Evolutionary conservation across 2,113 vertebrate species (phyloP), one percentile per base, ranked within the genome.

Genomic region (Struthidea cinerea): DNA sequence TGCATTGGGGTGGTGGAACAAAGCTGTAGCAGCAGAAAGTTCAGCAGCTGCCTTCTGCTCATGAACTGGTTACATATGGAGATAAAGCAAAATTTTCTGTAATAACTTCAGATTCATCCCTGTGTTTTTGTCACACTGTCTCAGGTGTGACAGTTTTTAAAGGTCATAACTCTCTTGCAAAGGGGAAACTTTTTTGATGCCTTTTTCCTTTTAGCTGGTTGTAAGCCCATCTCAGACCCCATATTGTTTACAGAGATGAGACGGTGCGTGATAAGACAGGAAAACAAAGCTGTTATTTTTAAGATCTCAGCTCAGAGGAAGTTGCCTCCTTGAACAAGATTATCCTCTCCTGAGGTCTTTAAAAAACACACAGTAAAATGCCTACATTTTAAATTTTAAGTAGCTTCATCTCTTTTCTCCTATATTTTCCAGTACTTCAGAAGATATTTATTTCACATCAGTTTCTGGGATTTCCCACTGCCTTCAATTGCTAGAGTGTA

Each of bases 271-370:
- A 60, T 59, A 91, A 86, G n/a, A 50, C 32, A 77, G 70, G 47
- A 91, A 94, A 95, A 76, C 52, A 87, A 96, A 91, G 17, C 41
- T 47, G 63, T 46, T 88, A 39, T 77, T 84, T 85, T 91, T 56
- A 75, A 73, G 49, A 27, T 75, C 39, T 71, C 61, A 69, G 7
- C 23, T 82, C 57, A 61, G 50, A 79, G 41, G 5, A 56, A 78
- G 28, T 55, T 75, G 32, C 15, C 46, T 80, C 30, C 68, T 89
- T 87, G 69, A 91, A 46, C 42, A 84, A 75, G 49, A 75, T 79
- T 67, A 68, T 84, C 35, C 12, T 70, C 37, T 55, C 14, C 42
- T 79, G 42, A 37, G 46, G 49, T 49, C 67, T 76, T 74, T 75
- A 35, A 71, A 95, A 89, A 79, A 46, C 27, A 56, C 7, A 16